Conservation (phyloP, 1,140 invertebrate genomes). For the Drosophila eugracilis region DNA sequence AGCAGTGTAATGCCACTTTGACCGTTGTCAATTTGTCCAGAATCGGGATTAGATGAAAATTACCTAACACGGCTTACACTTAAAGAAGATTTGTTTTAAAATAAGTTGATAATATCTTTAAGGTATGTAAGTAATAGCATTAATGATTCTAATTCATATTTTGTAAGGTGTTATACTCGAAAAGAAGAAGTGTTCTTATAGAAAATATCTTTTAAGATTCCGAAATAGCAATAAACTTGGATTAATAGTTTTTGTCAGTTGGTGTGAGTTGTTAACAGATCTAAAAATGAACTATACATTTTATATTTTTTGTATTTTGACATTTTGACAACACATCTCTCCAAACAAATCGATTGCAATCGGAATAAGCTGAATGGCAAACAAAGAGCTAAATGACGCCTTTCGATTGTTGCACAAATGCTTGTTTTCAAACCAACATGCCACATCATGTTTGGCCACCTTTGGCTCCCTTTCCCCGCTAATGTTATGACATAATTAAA, state of each 20-base stretch:
- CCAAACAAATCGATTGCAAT: conserved; percentile 2
- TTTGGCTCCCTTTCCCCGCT: neutral
- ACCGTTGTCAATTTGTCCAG: conserved; percentile 11
- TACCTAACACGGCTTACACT: neutral
- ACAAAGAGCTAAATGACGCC: conserved; percentile 3
- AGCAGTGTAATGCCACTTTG: conserved; percentile 4
- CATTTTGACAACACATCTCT: neutral
- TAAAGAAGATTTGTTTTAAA: too few relatives aligned
- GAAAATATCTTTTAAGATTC: too few relatives aligned
- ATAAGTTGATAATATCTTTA: too few relatives aligned
- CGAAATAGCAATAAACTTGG: too few relatives aligned
- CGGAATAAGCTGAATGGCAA: conserved; percentile 2
- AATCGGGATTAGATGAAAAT: neutral
- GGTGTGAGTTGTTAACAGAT: too few relatives aligned
- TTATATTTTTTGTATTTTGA: too few relatives aligned
- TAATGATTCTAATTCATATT: too few relatives aligned
- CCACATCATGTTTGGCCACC: conserved; percentile 25
- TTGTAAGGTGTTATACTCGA: too few relatives aligned
- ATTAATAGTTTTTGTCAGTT: too few relatives aligned
- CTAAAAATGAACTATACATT: too few relatives aligned
- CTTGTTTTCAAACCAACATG: conserved; percentile 38
- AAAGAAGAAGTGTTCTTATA: too few relatives aligned
- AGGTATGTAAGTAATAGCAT: too few relatives aligned
- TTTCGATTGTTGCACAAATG: conserved; percentile 29
- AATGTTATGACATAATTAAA: conserved; percentile 61